Percentiles rank a stretch among this genome's conserved stretches.
These are phyloP conservation scores for Daphoenositta chrysoptera DNA, from an alignment of 2,113 vertebrate species.

Conservation along the genomic window DNA sequence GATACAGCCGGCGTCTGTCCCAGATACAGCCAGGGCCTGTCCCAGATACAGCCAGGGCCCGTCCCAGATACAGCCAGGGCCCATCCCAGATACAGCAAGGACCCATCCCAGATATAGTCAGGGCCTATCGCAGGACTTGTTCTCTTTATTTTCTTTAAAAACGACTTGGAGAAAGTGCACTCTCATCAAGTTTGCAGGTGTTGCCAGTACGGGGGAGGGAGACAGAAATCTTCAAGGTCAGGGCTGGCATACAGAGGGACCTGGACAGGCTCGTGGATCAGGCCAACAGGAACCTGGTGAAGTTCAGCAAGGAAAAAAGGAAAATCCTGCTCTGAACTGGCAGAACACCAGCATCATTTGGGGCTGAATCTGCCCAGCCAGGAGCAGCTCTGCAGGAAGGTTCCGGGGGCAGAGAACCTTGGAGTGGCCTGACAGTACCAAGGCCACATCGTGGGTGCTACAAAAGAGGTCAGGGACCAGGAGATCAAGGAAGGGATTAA, in stretches of 20 bases:
- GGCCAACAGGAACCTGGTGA: background rate
- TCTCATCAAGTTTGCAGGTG: no score
- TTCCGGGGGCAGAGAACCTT: background rate
- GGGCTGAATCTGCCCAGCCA: background rate
- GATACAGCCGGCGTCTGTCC: no score
- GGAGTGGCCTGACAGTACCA: rapidly evolving
- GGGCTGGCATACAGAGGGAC: background rate
- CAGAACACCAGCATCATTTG: background rate
- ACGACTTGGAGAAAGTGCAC: background rate
- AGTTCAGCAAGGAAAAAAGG: no score
- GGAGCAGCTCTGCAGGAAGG: background rate
- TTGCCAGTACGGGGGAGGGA: background rate
- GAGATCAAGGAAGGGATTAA: background rate
- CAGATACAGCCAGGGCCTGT: background rate
- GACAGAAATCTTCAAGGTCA: background rate
- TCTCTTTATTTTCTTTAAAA: background rate
- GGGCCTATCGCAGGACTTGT: no score
- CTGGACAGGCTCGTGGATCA: background rate
- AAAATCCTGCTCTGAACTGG: background rate
- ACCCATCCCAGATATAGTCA: no score
- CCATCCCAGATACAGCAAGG: no score
- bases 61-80: background rate
- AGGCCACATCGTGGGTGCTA: background rate
- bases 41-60: background rate
- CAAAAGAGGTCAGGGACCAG: background rate